Evolutionary conservation across 2,888 invertebrate species (phyloP).

Genomic region (Teleiodes luculella): DNA sequence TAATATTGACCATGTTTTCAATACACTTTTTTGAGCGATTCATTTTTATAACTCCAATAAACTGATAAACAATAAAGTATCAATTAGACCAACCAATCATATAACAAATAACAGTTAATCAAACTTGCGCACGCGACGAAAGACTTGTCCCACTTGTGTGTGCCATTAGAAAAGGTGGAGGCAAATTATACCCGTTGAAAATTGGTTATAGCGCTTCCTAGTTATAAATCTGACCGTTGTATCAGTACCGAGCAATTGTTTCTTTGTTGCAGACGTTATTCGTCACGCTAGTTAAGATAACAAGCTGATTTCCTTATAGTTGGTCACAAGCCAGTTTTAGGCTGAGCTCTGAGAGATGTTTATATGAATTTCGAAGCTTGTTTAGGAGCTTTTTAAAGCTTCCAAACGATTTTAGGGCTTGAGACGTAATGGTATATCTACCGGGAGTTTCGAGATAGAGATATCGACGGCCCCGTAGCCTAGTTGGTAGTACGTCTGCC

Average conservation of each 20-base stretch:
- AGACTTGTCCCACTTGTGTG: constrained; percentile 15
- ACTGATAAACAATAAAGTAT: neutral
- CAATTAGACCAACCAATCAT: constrained; percentile 22
- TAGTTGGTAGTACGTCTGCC: no score
- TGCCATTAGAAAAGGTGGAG: constrained; percentile 27
- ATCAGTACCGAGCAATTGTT: neutral
- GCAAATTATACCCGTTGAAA: constrained; percentile 33
- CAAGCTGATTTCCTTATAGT: neutral
- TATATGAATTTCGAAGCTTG: no score
- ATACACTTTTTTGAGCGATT: neutral
- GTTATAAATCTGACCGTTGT: constrained; percentile 41
- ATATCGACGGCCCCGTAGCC: no score
- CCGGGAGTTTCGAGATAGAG: no score
- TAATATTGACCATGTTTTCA: no score
- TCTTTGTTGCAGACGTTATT: constrained; percentile 12
- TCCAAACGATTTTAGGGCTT: no score
- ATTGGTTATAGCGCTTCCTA: constrained; percentile 48
- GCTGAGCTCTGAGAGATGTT: no score
- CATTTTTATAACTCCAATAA: no score
- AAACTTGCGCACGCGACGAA: constrained; percentile 16
- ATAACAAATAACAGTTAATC: constrained; percentile 30
- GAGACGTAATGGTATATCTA: no score
- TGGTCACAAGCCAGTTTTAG: no score
- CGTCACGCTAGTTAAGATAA: constrained; percentile 6
- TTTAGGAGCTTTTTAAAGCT: no score